Conservation (phyloP, 2,113 vertebrate genomes). For the Anguilla rostrata region DNA sequence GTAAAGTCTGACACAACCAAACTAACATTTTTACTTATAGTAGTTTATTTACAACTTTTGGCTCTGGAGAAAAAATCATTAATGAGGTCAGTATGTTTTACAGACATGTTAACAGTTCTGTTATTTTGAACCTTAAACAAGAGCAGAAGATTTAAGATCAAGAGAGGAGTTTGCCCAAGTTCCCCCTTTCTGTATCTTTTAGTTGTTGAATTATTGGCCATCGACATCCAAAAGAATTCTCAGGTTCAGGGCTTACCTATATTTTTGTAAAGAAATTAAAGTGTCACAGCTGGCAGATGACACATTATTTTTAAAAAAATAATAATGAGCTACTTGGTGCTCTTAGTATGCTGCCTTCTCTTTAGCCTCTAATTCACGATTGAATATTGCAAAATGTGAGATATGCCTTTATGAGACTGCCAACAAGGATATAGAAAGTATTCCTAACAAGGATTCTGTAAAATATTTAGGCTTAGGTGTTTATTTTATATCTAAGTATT, state of each 20-base stretch:
- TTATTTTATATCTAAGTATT: background rate
- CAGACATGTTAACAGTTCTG: no score
- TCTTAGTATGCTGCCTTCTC: background rate
- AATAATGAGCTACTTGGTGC: background rate
- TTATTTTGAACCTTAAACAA: no score
- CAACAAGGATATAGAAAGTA: background rate
- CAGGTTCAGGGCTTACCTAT: background rate
- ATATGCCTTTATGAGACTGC: background rate
- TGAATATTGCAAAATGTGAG: slow-evolving; percentile 3
- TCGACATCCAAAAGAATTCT: background rate
- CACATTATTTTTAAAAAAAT: background rate
- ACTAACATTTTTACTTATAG: no score
- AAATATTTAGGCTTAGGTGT: slow-evolving; percentile 7
- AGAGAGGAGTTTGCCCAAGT: no score
- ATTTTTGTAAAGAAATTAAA: background rate
- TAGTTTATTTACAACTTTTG: no score
- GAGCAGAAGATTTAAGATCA: no score
- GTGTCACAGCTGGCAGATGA: background rate
- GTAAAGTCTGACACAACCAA: no score
- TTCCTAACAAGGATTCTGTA: background rate
- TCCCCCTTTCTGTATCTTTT: no score
- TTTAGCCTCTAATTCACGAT: background rate
- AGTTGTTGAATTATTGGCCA: no score
- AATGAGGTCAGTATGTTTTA: no score
- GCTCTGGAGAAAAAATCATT: no score